Evolutionary conservation across 2,113 vertebrate species (phyloP).

Genomic region (Promerops cafer): DNA sequence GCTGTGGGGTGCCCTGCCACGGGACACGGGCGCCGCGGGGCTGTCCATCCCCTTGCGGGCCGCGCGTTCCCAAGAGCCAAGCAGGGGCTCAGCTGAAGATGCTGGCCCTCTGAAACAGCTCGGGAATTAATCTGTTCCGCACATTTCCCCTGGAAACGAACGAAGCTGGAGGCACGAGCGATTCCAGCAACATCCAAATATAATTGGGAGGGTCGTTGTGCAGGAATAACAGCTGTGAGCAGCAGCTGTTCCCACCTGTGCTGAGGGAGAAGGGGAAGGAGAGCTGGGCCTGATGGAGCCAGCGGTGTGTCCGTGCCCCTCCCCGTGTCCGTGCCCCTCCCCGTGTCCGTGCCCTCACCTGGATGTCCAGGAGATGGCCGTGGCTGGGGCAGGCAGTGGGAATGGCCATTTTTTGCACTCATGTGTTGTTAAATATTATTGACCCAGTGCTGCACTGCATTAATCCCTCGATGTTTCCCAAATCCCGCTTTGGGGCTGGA

Average conservation of each 20-base stretch:
- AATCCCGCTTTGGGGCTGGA: neutral
- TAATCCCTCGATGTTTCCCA: neutral
- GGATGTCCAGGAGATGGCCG: neutral
- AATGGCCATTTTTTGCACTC: neutral
- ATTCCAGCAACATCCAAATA: neutral
- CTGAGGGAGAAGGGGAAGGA: neutral
- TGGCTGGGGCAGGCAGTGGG: neutral
- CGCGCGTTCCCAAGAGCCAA: accelerated
- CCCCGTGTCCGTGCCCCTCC: accelerated
- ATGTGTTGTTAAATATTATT: accelerated
- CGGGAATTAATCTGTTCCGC: slow-evolving; percentile 28
- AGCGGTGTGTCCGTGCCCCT: accelerated
- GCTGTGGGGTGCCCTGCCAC: accelerated
- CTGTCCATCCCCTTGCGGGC: neutral
- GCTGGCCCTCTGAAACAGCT: neutral
- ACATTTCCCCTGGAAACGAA: slow-evolving; percentile 44
- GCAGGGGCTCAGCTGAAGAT: neutral
- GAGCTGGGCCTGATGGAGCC: neutral
- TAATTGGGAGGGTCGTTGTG: slow-evolving; percentile 57
- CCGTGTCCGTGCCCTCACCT: neutral
- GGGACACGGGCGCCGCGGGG: accelerated
- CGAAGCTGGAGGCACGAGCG: slow-evolving; percentile 6
- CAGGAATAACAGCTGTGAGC: slow-evolving; percentile 66
- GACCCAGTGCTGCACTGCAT: neutral
- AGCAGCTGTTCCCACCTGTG: slow-evolving; percentile 65